A percentile compares a stretch with the other conserved stretches of the same genome.
These are phyloP conservation scores for Paralichthys olivaceus DNA, from an alignment of 2,113 vertebrate genomes.

Conservation along the genomic window DNA sequence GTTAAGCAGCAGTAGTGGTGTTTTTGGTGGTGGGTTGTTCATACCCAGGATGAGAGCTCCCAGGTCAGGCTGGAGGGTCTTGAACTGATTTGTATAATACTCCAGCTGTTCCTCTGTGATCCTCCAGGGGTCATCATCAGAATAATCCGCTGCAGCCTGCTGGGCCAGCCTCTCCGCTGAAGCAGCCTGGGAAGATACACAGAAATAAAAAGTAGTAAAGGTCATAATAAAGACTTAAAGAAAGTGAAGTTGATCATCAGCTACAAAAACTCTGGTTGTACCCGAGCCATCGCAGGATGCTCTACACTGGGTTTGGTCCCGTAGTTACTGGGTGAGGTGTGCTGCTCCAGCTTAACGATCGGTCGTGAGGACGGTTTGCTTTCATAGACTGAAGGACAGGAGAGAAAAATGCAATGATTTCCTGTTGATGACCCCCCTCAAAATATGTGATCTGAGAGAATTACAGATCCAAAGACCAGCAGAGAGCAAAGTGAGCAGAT, in stretches of 20 bases:
- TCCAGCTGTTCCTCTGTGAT: conserved; percentile 96
- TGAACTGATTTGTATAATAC: conserved; percentile 96
- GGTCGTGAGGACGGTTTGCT: conserved; percentile 68
- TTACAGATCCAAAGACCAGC: background rate
- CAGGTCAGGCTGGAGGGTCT: conserved; percentile 90
- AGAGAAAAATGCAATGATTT: conserved; percentile 27
- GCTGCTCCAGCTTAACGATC: conserved; percentile 84
- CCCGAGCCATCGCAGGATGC: conserved; percentile 83
- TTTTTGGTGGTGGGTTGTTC: background rate
- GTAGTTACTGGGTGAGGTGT: conserved; percentile 83
- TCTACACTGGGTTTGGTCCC: conserved; percentile 79
- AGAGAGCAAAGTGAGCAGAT: background rate
- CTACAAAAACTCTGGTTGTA: conserved; percentile 49
- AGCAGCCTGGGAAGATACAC: conserved; percentile 73
- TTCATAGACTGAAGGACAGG: conserved; percentile 84
- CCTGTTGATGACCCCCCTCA: background rate
- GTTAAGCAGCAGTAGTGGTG: background rate
- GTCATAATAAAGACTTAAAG: background rate
- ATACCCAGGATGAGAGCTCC: conserved; percentile 92
- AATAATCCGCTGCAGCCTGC: conserved; percentile 79
- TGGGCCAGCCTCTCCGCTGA: conserved; percentile 86
- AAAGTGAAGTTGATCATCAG: background rate
- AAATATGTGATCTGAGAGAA: conserved; percentile 30
- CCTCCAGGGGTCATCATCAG: conserved; percentile 94
- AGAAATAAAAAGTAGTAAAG: background rate